Percentiles rank a stretch among this genome's conserved stretches.
Evolutionary conservation across 2,888 invertebrate species (phyloP).

Genomic region (Thecocarcelia acutangulata): DNA sequence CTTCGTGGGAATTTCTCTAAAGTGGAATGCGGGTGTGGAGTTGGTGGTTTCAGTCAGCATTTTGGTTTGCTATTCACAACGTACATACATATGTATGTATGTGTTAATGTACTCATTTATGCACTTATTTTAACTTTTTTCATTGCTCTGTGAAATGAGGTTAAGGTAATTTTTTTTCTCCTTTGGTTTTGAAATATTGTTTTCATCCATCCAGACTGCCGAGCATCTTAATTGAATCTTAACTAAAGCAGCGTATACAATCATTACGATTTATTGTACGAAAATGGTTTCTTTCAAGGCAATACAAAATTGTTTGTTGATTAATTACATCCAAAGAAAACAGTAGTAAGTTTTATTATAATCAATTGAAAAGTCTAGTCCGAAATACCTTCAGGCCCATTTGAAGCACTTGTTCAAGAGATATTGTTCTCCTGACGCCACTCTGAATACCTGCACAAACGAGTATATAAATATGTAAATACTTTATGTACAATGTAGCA

Average conservation of each 20-base stretch:
- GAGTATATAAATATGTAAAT: no score
- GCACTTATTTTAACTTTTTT: conserved; percentile 3
- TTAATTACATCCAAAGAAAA: conserved; percentile 65
- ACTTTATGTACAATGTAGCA: no score
- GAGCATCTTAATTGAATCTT: neutral
- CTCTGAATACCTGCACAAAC: no score
- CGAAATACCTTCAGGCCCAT: conserved; percentile 33
- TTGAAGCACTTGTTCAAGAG: conserved; percentile 35
- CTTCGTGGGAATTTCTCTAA: conserved; percentile 78
- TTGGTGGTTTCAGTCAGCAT: conserved; percentile 61
- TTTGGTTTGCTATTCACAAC: conserved; percentile 50
- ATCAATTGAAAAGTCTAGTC: neutral
- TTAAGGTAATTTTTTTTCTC: conserved; percentile 55
- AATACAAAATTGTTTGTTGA: conserved; percentile 34
- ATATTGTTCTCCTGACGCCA: no score
- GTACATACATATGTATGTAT: no score
- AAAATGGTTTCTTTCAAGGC: conserved; percentile 13
- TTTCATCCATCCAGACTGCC: conserved; percentile 12
- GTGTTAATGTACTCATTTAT: neutral
- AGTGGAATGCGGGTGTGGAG: conserved; percentile 79
- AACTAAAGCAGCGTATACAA: neutral
- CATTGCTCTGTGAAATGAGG: conserved; percentile 39
- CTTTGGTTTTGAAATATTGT: no score
- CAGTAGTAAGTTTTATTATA: conserved; percentile 49
- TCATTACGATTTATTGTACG: conserved; percentile 33